Conservation (phyloP, 2,888 invertebrate species). For the Plagodis dolabraria region DNA sequence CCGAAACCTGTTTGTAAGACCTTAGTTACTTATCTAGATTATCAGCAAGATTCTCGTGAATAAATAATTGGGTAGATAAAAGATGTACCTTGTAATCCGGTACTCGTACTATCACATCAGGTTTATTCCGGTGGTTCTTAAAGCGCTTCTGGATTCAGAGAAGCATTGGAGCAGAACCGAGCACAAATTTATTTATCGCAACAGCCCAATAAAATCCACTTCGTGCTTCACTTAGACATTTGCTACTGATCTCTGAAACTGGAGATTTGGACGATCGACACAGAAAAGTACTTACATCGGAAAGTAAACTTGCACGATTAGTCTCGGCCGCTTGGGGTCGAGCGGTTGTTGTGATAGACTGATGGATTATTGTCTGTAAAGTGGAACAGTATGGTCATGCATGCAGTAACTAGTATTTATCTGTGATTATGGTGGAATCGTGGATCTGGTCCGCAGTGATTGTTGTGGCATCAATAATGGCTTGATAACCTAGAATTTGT, state of each 20-base stretch:
- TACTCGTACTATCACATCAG: too few relatives aligned
- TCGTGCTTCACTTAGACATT: not conserved
- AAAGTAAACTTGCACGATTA: slow-evolving; percentile 37
- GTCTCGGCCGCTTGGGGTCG: slow-evolving; percentile 33
- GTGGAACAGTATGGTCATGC: slow-evolving; percentile 6
- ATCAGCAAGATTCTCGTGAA: too few relatives aligned
- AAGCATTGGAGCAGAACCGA: too few relatives aligned
- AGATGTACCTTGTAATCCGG: too few relatives aligned
- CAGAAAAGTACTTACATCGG: slow-evolving; percentile 2
- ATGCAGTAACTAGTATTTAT: slow-evolving; percentile 1
- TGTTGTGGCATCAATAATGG: slow-evolving; percentile 26
- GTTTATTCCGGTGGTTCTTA: too few relatives aligned
- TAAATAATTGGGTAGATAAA: too few relatives aligned
- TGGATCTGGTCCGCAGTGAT: slow-evolving; percentile 6
- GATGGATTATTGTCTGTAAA: slow-evolving; percentile 17
- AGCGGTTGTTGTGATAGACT: slow-evolving; percentile 20
- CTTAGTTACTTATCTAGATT: too few relatives aligned
- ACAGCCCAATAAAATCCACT: too few relatives aligned
- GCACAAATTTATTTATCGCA: too few relatives aligned
- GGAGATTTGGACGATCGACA: too few relatives aligned
- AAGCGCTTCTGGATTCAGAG: too few relatives aligned
- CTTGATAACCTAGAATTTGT: slow-evolving; percentile 10
- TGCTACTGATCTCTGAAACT: not conserved
- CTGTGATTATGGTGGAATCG: not conserved
- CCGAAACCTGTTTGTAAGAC: too few relatives aligned